Conservation (phyloP, 1,140 invertebrate species). For the Drosophila saltans region DNA sequence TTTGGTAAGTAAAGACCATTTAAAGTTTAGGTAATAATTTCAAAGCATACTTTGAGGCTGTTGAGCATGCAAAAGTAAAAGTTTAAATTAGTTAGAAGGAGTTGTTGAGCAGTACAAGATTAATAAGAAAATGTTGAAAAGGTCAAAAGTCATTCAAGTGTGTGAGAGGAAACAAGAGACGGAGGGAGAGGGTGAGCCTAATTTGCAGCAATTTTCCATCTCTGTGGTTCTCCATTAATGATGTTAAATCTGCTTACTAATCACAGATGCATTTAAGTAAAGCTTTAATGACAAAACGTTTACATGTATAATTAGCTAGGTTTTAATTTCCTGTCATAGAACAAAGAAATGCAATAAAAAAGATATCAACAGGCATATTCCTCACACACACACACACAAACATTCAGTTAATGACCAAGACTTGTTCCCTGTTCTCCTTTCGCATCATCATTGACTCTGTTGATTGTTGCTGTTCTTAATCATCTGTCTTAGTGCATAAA, state of each 20-base stretch:
- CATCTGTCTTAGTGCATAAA: constrained; percentile 65
- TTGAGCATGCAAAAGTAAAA: neutral
- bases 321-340: constrained; percentile 70
- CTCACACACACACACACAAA: neutral
- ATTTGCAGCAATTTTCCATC: too few species aligned
- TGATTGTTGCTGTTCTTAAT: constrained; percentile 50
- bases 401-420: constrained; percentile 45
- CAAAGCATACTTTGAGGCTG: neutral
- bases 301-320: constrained; percentile 67
- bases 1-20: constrained; percentile 8
- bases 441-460: neutral
- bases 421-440: constrained; percentile 30
- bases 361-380: constrained; percentile 5
- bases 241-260: constrained; percentile 50
- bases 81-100: constrained; percentile 8
- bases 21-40: neutral
- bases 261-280: constrained; percentile 60
- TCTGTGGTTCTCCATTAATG: neutral
- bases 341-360: constrained; percentile 27
- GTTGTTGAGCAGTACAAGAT: constrained; percentile 14
- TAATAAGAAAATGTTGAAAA: neutral
- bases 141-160: neutral
- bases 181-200: neutral
- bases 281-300: constrained; percentile 70
- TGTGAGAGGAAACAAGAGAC: too few species aligned